Evolutionary conservation across 2,797 vertebrate species (phyloP), one percentile per base, ranked within the genome.

Genomic region (Pseudochaenichthys georgianus): DNA sequence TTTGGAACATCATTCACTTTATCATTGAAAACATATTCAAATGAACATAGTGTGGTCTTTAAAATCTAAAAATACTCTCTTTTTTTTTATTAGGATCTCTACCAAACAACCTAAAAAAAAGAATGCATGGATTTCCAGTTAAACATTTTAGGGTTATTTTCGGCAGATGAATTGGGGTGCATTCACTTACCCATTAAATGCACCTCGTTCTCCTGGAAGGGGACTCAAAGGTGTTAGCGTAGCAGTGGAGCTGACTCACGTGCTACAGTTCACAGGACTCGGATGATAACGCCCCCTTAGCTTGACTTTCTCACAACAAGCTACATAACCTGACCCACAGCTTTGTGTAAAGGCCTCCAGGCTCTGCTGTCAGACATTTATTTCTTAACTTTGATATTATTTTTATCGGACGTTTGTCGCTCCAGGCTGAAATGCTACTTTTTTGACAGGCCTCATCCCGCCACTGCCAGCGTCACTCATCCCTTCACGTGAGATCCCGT

Each of bases 271-370:
- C 31, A 0, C 41, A 41, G 57, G 5, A 6, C 46, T 19, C n/a
- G 0, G 65, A 51, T 63, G 19, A 53, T 70, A 60, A 16, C 3
- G 45, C 64, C 21, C 53, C 64, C 16, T 45, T 66, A 77, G 47
- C 51, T 46, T 21, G 11, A 13, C 63, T 1, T 41, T 52, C 23
- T 55, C 58, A 41, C 81, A 55, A 13, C 48, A 0, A 11, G 42
- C 67, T 16, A 2, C 9, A 51, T 73, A 79, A 83, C 59, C 69
- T 11, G 17, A 60, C 13, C 12, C 31, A 31, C 52, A 76, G 62
- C 68, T 58, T 46, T 79, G 45, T 64, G 73, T 50, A 9, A 21
- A 62, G 46, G 45, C 52, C 75, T 38, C 0, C 0, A 59, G 55
- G 63, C 45, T 48, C 41, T 0, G 8, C 59, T 1, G 43, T 23